Conservation (phyloP, 2,797 vertebrate species). For the Podarcis siculus region DNA sequence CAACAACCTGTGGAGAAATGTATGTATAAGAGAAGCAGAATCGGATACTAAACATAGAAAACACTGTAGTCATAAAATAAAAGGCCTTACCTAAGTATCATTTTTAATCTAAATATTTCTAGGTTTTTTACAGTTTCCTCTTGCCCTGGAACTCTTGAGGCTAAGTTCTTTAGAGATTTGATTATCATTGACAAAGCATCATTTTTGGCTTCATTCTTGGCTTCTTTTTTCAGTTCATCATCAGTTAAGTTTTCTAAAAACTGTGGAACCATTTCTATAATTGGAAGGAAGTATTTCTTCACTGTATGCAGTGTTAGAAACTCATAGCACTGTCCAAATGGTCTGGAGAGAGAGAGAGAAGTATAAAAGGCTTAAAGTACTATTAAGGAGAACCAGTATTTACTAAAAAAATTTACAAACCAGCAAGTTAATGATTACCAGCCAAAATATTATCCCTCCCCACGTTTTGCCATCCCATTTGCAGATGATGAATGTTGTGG, state of each 20-base stretch:
- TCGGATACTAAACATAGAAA: not conserved
- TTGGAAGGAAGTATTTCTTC: conserved; percentile 99
- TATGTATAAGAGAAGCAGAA: conserved; percentile 48
- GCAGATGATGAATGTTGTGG: no score
- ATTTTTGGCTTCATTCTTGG: conserved; percentile 99
- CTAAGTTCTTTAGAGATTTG: conserved; percentile 99
- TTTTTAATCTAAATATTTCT: conserved; percentile 99
- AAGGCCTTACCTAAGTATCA: conserved; percentile 97
- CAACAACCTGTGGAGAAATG: conserved; percentile 89
- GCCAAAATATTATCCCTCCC: not conserved
- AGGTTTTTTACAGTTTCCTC: conserved; percentile 99
- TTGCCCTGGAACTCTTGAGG: conserved; percentile 97
- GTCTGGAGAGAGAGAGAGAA: conserved; percentile 80
- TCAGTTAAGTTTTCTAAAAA: conserved; percentile 99
- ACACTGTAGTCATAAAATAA: conserved; percentile 16
- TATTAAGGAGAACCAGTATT: not conserved
- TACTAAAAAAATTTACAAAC: not conserved
- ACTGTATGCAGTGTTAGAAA: conserved; percentile 99
- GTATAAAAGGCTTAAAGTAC: conserved; percentile 7
- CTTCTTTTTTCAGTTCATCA: conserved; percentile 99
- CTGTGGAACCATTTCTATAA: conserved; percentile 99
- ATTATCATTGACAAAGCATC: conserved; percentile 99
- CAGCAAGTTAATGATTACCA: not conserved
- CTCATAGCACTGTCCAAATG: conserved; percentile 99
- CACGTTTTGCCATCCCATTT: not conserved